Conservation (phyloP, 2,888 invertebrate genomes). For the Tromatobia lineatoria region DNA sequence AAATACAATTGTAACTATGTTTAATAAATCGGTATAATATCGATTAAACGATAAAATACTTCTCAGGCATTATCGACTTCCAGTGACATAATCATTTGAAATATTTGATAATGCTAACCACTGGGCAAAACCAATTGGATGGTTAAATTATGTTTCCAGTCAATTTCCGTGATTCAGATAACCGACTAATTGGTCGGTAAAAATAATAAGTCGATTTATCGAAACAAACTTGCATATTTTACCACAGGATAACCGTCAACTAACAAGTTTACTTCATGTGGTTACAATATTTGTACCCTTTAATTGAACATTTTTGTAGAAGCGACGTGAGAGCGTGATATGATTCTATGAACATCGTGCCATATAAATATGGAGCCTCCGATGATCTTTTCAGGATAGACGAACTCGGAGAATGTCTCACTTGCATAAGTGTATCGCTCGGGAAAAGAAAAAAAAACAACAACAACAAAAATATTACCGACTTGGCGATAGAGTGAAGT, state of each 20-base stretch:
- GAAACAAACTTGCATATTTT: background rate
- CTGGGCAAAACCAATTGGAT: background rate
- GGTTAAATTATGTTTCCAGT: background rate
- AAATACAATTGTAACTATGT: no score
- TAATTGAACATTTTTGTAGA: constrained; percentile 10
- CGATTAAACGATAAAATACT: no score
- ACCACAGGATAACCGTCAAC: background rate
- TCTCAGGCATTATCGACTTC: no score
- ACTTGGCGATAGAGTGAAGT: background rate
- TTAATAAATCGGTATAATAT: no score
- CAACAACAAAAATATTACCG: no score
- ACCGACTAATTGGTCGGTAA: background rate
- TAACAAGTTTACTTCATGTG: background rate
- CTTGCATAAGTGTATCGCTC: constrained; percentile 60
- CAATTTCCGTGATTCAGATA: background rate
- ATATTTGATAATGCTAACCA: no score
- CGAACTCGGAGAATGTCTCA: constrained; percentile 62
- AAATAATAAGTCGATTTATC: background rate
- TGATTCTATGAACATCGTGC: constrained; percentile 40
- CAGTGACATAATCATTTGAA: background rate
- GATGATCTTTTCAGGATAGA: constrained; percentile 44
- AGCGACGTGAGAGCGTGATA: constrained; percentile 44
- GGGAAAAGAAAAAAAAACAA: constrained; percentile 6
- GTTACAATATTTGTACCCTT: background rate
- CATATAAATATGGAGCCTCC: constrained; percentile 38